phyloP scores from a whole-genome alignment of 2,113 vertebrate genomes.

The Camarhynchus parvulus region DNA sequence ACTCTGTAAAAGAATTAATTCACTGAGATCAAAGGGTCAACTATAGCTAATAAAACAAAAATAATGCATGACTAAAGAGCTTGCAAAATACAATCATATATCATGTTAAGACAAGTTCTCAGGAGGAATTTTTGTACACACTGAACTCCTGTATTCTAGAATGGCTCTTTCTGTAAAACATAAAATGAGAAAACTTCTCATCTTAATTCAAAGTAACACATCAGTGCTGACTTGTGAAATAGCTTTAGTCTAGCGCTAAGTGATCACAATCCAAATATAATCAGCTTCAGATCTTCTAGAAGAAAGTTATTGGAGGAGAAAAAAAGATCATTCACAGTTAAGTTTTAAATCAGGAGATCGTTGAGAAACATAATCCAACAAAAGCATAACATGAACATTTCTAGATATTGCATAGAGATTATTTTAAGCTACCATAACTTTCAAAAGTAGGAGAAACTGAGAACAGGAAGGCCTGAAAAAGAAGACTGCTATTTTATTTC shows the following conservation, averaged over 20 bases:
- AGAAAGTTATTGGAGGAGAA: neutral
- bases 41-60: slow-evolving; percentile 2
- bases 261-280: neutral
- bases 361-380: neutral
- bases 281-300: neutral
- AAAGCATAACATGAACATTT: neutral
- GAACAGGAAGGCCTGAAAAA: neutral
- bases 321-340: neutral
- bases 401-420: neutral
- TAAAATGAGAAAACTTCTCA: neutral
- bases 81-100: neutral
- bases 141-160: neutral
- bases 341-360: neutral
- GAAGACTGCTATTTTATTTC: neutral
- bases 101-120: slow-evolving; percentile 23
- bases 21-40: slow-evolving; percentile 9
- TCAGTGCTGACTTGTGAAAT: neutral
- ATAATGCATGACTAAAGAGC: neutral
- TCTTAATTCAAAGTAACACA: neutral
- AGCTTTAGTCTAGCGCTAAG: neutral
- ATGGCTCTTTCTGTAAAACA: neutral
- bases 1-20: slow-evolving; percentile 5
- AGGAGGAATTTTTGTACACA: neutral
- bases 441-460: neutral
- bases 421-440: neutral